Evolutionary conservation across 2,888 invertebrate genomes (phyloP).

Genomic region (Nematopogon swammerdamellus): DNA sequence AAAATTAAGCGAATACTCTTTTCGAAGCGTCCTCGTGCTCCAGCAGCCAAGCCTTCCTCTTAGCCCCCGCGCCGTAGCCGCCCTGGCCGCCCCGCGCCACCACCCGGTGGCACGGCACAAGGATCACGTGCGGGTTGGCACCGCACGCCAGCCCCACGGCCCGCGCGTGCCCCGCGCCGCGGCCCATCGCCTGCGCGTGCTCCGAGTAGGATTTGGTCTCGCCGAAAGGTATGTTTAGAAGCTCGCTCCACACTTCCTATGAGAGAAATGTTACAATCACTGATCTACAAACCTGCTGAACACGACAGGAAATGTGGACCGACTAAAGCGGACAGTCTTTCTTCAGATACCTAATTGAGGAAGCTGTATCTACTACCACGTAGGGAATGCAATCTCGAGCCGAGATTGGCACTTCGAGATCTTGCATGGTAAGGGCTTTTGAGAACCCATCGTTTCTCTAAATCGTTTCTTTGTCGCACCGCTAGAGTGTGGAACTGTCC

Average conservation of each 20-base stretch:
- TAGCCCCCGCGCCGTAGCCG: conserved; percentile 50
- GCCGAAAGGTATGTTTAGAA: conserved; percentile 33
- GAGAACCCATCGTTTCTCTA: too few relatives aligned
- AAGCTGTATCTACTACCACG: too few relatives aligned
- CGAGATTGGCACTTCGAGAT: too few relatives aligned
- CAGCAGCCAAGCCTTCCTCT: conserved; percentile 52
- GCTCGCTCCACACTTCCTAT: conserved; percentile 38
- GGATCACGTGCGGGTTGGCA: conserved; percentile 31
- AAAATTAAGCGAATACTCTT: conserved; percentile 13
- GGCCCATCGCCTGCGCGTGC: conserved; percentile 30
- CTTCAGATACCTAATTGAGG: too few relatives aligned
- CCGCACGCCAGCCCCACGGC: conserved; percentile 42
- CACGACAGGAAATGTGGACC: too few relatives aligned
- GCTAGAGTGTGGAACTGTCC: too few relatives aligned
- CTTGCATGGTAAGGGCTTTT: too few relatives aligned
- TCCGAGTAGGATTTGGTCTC: conserved; percentile 35
- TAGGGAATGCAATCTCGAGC: too few relatives aligned
- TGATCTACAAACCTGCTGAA: too few relatives aligned
- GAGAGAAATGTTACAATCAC: conserved; percentile 4
- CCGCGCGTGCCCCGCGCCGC: conserved; percentile 30
- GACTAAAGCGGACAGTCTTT: too few relatives aligned
- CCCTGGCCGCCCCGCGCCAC: conserved; percentile 31
- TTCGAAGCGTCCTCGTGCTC: conserved; percentile 40
- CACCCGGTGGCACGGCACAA: conserved; percentile 42
- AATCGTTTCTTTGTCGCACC: too few relatives aligned